phyloP scores from a whole-genome alignment of 2,113 vertebrate species.

The Microtus montanus region DNA sequence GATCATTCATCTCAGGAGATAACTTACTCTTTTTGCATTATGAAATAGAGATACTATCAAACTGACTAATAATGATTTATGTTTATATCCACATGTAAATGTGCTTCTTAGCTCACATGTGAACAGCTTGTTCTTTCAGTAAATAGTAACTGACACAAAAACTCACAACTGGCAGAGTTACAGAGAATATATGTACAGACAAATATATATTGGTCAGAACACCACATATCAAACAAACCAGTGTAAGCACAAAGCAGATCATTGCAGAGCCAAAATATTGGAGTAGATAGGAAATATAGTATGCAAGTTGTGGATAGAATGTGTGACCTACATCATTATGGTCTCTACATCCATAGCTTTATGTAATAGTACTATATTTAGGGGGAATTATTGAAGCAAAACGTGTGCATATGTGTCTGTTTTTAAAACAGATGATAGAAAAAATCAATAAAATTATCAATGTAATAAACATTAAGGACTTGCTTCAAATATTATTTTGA shows the following conservation, averaged over 20 bases:
- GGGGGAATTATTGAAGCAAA: not conserved
- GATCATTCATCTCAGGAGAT: not conserved
- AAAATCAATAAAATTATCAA: not conserved
- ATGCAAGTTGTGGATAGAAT: not conserved
- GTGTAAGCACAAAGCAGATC: not conserved
- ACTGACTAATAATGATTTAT: not conserved
- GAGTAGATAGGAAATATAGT: not conserved
- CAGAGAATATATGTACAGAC: not conserved
- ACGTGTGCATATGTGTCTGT: not conserved
- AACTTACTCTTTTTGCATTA: not conserved
- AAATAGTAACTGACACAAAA: not conserved
- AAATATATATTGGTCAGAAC: not conserved
- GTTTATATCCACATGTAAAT: not conserved
- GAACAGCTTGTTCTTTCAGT: not conserved
- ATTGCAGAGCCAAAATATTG: not conserved
- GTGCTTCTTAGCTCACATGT: not conserved
- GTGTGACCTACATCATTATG: not conserved
- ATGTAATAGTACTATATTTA: not conserved
- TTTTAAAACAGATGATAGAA: not conserved
- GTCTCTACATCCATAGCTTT: not conserved
- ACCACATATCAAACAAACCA: not conserved
- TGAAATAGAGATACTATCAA: not conserved
- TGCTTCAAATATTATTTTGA: not conserved
- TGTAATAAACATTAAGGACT: not conserved
- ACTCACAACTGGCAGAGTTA: not conserved